Evolutionary conservation across 2,113 vertebrate species (phyloP), one percentile per base, ranked within the genome.

Genomic region (Vulpes lagopus): DNA sequence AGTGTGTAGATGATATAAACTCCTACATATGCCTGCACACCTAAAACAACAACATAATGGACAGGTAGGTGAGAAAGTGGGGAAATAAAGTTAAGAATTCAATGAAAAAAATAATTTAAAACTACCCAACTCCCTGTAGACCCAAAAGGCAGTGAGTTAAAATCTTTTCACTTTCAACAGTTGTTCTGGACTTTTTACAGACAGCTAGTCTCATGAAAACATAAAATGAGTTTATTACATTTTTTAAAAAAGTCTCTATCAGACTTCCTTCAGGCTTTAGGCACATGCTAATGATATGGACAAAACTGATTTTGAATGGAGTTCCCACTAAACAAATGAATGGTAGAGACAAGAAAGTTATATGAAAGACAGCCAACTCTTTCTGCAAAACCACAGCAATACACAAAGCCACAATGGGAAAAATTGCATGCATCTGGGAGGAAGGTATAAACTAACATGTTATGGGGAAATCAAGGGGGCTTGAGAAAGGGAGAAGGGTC

Each of bases 241-340:
- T 81, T 51, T 25, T 35, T 16, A 27, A 43, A 79, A 79, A 35
- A 76, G 64, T 76, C 67, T 81, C 69, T 91, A 14, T 83, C 93
- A 94, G 90, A 87, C 67, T 96, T 95, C 82, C 95, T 94, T 71
- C 27, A 87, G 90, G 79, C 71, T 83, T 81, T 35, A 64, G 85
- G 78, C 84, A 82, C 60, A 85, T 30, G 51, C 30, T 69, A 43
- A 92, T 76, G 87, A 85, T 78, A 85, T 60, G 93, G 60, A 67
- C 93, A 93, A 95, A 97, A 95, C 74, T 17, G 57, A 95, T 74
- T 91, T 71, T 94, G 95, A 97, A 95, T 8, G 23, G 51, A 82
- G 84, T 94, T 91, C 51, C 57, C 15, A n/a, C 94, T 80, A 53
- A 90, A 89, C 38, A 62, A 92, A 91, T 69, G 81, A 95, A 91